phyloP scores from a whole-genome alignment of 2,113 vertebrate species.

The Boulengeromyrus knoepffleri region DNA sequence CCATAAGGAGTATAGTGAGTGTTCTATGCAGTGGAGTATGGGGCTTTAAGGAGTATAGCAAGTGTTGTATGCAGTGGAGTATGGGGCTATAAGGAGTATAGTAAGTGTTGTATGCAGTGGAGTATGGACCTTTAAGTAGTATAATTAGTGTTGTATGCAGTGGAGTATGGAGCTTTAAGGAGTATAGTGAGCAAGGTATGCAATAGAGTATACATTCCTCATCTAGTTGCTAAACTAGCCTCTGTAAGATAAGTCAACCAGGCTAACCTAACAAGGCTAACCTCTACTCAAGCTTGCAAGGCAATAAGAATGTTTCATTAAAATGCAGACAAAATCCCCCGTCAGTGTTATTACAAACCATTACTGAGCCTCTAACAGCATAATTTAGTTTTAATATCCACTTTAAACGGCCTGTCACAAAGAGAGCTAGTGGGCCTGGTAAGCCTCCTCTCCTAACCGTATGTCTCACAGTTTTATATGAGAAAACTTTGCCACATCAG shows the following conservation, averaged over 20 bases:
- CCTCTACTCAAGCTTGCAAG: not conserved
- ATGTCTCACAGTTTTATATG: not conserved
- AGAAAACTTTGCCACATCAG: not conserved
- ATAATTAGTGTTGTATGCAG: not conserved
- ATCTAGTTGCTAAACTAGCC: not conserved
- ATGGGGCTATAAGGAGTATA: not conserved
- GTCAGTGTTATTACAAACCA: slow-evolving; percentile 5
- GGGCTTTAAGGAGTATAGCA: not conserved
- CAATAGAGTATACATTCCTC: not conserved
- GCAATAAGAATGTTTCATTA: not conserved
- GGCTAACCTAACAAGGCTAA: not conserved
- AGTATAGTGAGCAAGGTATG: not conserved
- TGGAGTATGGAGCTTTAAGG: not conserved
- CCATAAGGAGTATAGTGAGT: not conserved
- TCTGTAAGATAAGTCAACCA: not conserved
- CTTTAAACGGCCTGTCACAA: slow-evolving; percentile 5
- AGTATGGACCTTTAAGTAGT: not conserved
- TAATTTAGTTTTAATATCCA: slow-evolving; percentile 3
- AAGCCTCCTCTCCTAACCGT: not conserved
- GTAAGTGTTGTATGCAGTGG: not conserved
- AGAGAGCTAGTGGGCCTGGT: not conserved
- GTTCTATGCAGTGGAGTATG: not conserved
- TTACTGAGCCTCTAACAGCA: not conserved
- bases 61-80: not conserved
- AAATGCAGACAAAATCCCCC: slow-evolving; percentile 1